Base-by-base conservation (phyloP, 1,140 invertebrate genomes). In the Octopus bimaculoides region DNA sequence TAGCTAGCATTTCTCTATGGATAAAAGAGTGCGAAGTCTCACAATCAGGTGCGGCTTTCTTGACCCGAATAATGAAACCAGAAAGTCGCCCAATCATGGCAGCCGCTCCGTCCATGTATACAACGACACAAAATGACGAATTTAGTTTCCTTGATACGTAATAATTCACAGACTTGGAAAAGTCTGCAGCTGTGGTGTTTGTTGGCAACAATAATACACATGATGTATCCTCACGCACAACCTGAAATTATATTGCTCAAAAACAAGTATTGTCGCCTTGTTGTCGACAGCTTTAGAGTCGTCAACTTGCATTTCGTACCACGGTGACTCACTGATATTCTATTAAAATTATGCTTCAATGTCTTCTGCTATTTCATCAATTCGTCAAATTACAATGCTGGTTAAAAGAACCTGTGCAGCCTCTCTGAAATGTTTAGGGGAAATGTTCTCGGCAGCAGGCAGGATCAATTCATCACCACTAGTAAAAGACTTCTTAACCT, bases 61-160 rank as follows among this genome's bases (percentile, higher is more conserved):
- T 74, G 8, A 74, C 41, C 73, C 73, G 41, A 52, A 20, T 17
- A 74, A 20, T 74, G 10, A 74, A 74, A 74, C 73, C 73, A 74
- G 73, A 74, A n/a, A 74, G 73, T 20, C 73, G 73, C 20, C 73
- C 73, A 52, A 26, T 10, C 4, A 74, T 74, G 20, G 41, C 73
- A n/a, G 73, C 20, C 17, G 73, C 73, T 74, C 73, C 73, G 41
- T 52, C 73, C 17, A 4, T 74, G 4, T 20, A 74, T 52, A 74
- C 20, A 10, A 10, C 73, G 8, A 74, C 73, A 74, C 73, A 74
- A 52, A 74, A 74, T 10, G 73, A 74, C 73, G 10, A 74, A 74
- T 74, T 52, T 74, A 74, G 41, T 74, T 74, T 74, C 9, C 73
- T 20, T 52, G 73, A 77, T 54, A 77, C 10, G 54, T 77, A 77